phyloP scores from a whole-genome alignment of 2,797 vertebrate species.

The Adrianichthys oophorus region DNA sequence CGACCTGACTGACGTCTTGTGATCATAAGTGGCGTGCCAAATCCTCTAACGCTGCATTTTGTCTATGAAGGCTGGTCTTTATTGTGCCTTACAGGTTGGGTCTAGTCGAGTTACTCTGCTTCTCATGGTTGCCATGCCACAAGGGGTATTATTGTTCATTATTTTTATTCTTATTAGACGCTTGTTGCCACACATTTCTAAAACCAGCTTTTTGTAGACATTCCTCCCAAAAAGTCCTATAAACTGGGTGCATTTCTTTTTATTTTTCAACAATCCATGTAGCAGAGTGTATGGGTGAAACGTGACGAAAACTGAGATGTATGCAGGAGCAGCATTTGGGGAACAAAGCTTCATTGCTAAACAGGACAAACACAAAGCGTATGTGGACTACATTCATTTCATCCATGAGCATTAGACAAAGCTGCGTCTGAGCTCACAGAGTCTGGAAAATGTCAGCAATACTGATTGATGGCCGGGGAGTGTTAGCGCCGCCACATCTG shows the following conservation, averaged over 20 bases:
- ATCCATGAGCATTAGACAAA: conserved; percentile 62
- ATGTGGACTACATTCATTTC: conserved; percentile 13
- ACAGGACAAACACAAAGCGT: not conserved
- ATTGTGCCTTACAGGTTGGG: conserved; percentile 21
- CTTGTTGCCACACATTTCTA: conserved; percentile 23
- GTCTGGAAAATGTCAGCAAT: conserved; percentile 82
- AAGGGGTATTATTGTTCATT: conserved; percentile 14
- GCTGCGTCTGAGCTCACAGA: conserved; percentile 73
- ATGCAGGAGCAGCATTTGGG: not conserved
- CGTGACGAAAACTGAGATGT: conserved; percentile 1
- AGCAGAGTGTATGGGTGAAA: not conserved
- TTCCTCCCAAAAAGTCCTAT: not conserved
- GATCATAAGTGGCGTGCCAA: not conserved
- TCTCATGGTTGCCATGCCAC: not conserved
- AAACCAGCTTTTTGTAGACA: conserved; percentile 12
- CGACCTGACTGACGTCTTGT: conserved; percentile 3
- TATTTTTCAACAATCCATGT: not conserved
- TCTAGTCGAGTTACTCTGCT: conserved; percentile 1
- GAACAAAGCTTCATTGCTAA: conserved; percentile 5
- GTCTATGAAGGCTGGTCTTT: not conserved
- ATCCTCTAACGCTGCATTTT: conserved; percentile 4
- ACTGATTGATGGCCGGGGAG: conserved; percentile 62
- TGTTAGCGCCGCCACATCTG: conserved; percentile 39
- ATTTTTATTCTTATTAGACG: conserved; percentile 3
- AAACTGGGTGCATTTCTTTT: not conserved